Evolutionary conservation across 2,888 invertebrate genomes (phyloP).

Genomic region (Iphiclides podalirius): DNA sequence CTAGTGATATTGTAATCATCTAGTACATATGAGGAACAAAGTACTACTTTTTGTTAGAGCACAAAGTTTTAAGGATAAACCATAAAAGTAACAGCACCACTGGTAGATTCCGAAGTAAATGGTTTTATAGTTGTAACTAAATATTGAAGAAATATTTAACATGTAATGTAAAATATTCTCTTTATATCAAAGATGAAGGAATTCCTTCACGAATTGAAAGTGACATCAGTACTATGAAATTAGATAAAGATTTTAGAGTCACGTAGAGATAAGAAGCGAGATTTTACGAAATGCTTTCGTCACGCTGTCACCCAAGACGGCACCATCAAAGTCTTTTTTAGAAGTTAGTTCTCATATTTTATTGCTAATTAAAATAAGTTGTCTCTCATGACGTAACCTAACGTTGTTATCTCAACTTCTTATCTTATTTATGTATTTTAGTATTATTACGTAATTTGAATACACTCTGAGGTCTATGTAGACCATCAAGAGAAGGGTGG

Average conservation of each 20-base stretch:
- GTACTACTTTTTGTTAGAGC: conserved; percentile 22
- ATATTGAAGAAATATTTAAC: no score
- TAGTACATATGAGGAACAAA: background rate
- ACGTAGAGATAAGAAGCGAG: background rate
- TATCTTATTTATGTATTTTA: no score
- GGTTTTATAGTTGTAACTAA: no score
- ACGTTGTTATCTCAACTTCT: background rate
- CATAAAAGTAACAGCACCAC: no score
- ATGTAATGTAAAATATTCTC: no score
- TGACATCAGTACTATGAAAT: no score
- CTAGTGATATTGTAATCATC: conserved; percentile 37
- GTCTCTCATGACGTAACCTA: background rate
- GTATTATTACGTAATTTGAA: no score
- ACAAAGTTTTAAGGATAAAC: no score
- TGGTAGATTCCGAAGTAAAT: conserved; percentile 6
- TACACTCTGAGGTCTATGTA: no score
- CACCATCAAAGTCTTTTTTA: conserved; percentile 6
- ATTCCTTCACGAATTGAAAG: no score
- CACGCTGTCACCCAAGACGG: conserved; percentile 1
- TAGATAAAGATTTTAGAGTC: background rate
- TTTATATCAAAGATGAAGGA: no score
- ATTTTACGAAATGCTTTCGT: conserved; percentile 6
- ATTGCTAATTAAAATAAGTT: conserved; percentile 4
- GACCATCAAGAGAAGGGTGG: no score
- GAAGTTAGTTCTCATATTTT: conserved; percentile 1